Percentiles rank a stretch among this genome's conserved stretches.
These are phyloP conservation scores for Bedellia somnulentella DNA, from an alignment of 2,888 invertebrate genomes.

Conservation along the genomic window DNA sequence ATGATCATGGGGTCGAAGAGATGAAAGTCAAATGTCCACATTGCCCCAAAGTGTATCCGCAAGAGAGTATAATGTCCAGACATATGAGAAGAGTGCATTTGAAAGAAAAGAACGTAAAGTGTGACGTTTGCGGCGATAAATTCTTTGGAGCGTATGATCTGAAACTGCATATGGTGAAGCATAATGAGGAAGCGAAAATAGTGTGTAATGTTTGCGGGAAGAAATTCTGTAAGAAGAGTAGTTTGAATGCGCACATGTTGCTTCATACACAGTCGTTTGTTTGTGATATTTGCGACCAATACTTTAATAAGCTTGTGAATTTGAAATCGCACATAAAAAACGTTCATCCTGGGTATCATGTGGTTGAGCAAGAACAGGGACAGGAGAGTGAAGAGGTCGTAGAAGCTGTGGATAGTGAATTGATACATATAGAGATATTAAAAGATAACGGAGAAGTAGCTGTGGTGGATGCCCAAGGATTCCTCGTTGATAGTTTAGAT, in stretches of 20 bases:
- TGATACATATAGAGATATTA: too few species aligned
- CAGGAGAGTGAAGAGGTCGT: too few species aligned
- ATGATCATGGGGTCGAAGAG: constrained; percentile 42
- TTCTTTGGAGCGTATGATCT: constrained; percentile 46
- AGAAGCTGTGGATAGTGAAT: too few species aligned
- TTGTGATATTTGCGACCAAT: constrained; percentile 56
- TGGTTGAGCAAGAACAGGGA: constrained; percentile 10
- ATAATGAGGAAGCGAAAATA: constrained; percentile 56
- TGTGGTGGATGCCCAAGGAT: neutral
- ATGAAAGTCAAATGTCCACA: constrained; percentile 46
- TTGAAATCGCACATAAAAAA: constrained; percentile 29
- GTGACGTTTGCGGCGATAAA: constrained; percentile 43
- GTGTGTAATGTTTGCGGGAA: constrained; percentile 63
- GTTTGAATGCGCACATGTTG: constrained; percentile 58
- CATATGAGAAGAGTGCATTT: constrained; percentile 64
- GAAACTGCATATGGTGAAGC: constrained; percentile 52
- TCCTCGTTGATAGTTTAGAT: too few species aligned
- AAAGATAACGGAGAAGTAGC: constrained; percentile 8
- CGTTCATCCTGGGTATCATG: constrained; percentile 18
- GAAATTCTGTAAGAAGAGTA: constrained; percentile 62
- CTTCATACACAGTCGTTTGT: constrained; percentile 57
- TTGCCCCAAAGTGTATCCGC: constrained; percentile 48
- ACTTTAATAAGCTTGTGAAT: constrained; percentile 45
- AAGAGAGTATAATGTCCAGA: constrained; percentile 61
- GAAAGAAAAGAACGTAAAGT: constrained; percentile 44